Conservation (phyloP, 2,113 vertebrate genomes). For the Diadophis punctatus region DNA sequence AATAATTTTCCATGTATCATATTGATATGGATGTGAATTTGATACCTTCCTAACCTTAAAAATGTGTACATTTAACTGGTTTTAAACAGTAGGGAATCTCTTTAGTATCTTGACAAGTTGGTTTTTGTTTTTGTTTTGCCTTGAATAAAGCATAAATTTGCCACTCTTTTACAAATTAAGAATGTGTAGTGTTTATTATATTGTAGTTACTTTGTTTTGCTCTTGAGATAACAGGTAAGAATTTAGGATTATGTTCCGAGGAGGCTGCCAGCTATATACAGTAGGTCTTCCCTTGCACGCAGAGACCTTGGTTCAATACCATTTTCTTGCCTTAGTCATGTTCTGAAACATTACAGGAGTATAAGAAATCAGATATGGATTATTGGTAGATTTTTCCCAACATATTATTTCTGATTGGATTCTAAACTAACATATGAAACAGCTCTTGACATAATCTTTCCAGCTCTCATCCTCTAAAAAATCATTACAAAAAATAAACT, state of each 20-base stretch:
- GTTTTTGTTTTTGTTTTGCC: constrained; percentile 17
- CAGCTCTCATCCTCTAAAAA: neutral
- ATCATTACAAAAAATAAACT: neutral
- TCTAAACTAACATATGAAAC: constrained; percentile 22
- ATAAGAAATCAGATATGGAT: constrained; percentile 12
- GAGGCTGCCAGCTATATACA: constrained; percentile 44
- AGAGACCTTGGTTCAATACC: constrained; percentile 43
- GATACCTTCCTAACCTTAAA: constrained; percentile 10
- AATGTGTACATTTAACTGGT: constrained; percentile 25
- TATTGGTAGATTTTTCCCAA: constrained; percentile 9
- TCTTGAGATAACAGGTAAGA: neutral
- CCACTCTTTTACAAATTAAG: constrained; percentile 40
- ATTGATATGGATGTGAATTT: constrained; percentile 44
- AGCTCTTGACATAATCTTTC: neutral
- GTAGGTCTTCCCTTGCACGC: constrained; percentile 42
- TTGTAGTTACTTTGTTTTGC: constrained; percentile 30
- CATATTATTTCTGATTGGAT: neutral
- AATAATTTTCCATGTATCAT: constrained; percentile 23
- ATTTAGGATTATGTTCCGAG: constrained; percentile 34
- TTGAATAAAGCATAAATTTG: constrained; percentile 21
- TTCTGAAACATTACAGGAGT: constrained; percentile 26
- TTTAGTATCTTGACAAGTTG: constrained; percentile 3
- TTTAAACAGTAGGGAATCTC: constrained; percentile 13
- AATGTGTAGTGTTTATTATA: constrained; percentile 44
- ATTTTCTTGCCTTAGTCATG: constrained; percentile 50